Percentiles rank a stretch among this genome's conserved stretches.
Evolutionary conservation across 2,797 vertebrate genomes (phyloP).

Genomic region (Tapirus indicus): DNA sequence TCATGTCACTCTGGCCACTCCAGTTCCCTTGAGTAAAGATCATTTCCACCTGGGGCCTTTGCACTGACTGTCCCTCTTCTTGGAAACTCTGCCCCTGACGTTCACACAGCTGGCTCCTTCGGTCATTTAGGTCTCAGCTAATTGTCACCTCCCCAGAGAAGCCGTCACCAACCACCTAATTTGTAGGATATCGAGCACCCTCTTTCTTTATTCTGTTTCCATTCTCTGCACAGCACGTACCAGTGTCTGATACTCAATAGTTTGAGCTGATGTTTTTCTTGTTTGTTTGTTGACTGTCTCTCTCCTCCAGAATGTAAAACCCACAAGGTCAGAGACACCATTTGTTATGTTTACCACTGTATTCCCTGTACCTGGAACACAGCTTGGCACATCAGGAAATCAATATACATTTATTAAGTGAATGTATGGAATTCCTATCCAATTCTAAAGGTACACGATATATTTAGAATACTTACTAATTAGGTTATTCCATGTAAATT

Average conservation of each 20-base stretch:
- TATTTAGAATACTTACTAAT: slow-evolving; percentile 63
- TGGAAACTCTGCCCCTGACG: background rate
- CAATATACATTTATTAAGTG: slow-evolving; percentile 34
- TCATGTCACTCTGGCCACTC: too few species aligned
- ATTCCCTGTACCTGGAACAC: background rate
- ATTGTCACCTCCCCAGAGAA: background rate
- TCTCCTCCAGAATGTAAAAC: background rate
- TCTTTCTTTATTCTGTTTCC: background rate
- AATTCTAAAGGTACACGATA: background rate
- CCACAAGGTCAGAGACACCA: background rate
- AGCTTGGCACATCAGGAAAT: background rate
- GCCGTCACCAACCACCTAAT: background rate
- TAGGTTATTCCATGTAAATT: background rate
- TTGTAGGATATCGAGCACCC: background rate
- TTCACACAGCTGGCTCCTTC: background rate
- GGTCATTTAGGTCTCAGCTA: background rate
- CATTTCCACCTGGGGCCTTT: background rate
- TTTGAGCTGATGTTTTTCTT: background rate
- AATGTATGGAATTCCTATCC: background rate
- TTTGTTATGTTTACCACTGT: background rate
- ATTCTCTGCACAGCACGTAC: background rate
- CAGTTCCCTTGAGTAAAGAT: background rate
- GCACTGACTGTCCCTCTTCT: background rate
- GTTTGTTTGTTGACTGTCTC: background rate
- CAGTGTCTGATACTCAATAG: background rate